These are phyloP conservation scores for Thalpophila matura DNA, from an alignment of 2,888 invertebrate species.

Conservation along the genomic window DNA sequence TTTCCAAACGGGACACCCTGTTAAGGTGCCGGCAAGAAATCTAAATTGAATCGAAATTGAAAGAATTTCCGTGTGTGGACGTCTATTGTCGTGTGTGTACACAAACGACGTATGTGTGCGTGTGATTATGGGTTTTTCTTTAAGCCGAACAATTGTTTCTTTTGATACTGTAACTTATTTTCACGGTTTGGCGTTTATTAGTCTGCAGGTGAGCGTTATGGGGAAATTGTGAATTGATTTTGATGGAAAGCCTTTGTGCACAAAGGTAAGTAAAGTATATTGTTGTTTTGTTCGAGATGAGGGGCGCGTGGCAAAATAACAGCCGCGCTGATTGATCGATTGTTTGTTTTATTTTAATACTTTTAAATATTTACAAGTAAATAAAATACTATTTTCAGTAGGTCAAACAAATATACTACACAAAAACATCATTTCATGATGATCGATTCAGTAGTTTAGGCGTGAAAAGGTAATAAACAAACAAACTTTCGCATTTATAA, in stretches of 20 bases:
- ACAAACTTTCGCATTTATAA: too few species aligned
- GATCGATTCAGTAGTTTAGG: too few species aligned
- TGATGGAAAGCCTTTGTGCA: background rate
- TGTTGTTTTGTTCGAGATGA: too few species aligned
- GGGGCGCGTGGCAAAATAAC: too few species aligned
- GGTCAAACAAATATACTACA: too few species aligned
- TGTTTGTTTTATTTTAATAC: too few species aligned
- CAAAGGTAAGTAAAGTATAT: too few species aligned
- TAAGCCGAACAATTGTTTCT: conserved; percentile 51
- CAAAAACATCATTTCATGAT: too few species aligned
- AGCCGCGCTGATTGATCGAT: too few species aligned
- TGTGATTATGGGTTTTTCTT: conserved; percentile 43
- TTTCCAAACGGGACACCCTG: conserved; percentile 66
- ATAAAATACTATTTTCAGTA: too few species aligned
- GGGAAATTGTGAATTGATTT: background rate
- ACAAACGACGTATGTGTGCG: conserved; percentile 5
- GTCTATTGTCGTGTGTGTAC: conserved; percentile 50
- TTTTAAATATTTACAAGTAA: too few species aligned
- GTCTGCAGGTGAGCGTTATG: conserved; percentile 1
- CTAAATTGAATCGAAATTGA: conserved; percentile 81
- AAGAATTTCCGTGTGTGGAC: conserved; percentile 70
- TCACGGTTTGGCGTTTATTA: conserved; percentile 18
- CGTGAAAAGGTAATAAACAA: too few species aligned
- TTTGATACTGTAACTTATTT: conserved; percentile 45
- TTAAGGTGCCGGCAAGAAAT: conserved; percentile 67